phyloP scores from a whole-genome alignment of 2,113 vertebrate species.

The Bufo bufo region DNA sequence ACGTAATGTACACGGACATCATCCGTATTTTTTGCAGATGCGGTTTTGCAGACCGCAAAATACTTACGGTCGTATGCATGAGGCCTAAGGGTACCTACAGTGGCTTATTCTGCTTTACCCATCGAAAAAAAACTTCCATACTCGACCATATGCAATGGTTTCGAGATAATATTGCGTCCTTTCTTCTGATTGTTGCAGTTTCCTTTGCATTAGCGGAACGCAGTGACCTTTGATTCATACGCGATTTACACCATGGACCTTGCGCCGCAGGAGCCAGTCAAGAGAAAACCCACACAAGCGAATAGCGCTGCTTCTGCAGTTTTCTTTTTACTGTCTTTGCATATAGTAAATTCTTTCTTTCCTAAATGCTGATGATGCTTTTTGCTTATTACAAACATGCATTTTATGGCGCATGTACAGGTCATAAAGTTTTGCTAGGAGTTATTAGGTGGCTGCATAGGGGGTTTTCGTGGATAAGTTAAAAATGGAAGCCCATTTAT shows the following conservation, averaged over 20 bases:
- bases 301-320: background rate
- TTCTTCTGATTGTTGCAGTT: background rate
- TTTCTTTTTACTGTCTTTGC: background rate
- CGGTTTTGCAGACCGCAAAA: too few species aligned
- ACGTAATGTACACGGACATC: too few species aligned
- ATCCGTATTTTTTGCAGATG: too few species aligned
- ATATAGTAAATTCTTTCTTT: background rate
- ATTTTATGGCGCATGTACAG: background rate
- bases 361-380: background rate
- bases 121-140: too few species aligned
- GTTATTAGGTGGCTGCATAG: background rate
- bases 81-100: too few species aligned
- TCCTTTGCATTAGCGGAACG: background rate
- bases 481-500: too few species aligned
- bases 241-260: background rate
- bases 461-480: background rate
- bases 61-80: too few species aligned
- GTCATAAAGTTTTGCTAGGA: background rate
- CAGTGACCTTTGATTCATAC: background rate
- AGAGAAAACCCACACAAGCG: constrained; percentile 4
- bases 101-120: too few species aligned
- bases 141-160: background rate
- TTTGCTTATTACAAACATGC: background rate
- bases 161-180: background rate
- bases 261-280: background rate